A percentile compares a stretch with the other conserved stretches of the same genome.
phyloP scores from a whole-genome alignment of 2,113 vertebrate species.

The Otus sunia region DNA sequence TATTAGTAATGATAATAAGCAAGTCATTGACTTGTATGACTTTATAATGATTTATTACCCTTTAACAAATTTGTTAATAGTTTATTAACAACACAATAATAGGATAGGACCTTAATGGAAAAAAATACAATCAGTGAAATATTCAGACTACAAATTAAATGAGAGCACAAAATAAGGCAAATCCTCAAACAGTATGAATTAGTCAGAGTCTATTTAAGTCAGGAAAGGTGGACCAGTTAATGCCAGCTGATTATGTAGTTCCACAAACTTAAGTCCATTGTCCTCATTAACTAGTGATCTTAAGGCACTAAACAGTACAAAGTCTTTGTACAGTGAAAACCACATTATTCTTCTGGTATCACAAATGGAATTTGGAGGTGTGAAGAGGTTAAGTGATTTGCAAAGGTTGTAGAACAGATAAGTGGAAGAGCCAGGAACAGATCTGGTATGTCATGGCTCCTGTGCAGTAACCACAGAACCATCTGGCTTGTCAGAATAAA shows the following conservation, averaged over 20 bases:
- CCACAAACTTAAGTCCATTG: background rate
- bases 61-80: background rate
- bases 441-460: background rate
- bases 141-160: background rate
- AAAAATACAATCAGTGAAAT: background rate
- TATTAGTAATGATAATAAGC: background rate
- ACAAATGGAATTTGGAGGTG: background rate
- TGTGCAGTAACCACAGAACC: slow-evolving; percentile 4
- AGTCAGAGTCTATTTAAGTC: background rate
- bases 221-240: background rate
- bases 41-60: background rate
- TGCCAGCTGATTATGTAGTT: background rate
- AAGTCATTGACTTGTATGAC: background rate
- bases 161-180: background rate
- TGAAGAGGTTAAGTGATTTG: slow-evolving; percentile 22
- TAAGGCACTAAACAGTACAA: background rate
- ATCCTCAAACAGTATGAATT: background rate
- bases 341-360: background rate
- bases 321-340: background rate
- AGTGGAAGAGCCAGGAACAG: slow-evolving; percentile 23
- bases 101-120: background rate
- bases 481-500: slow-evolving; percentile 59
- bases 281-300: background rate
- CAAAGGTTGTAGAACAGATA: background rate
- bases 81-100: background rate